These are phyloP conservation scores for Zaprionus ornatus DNA, from an alignment of 1,140 invertebrate species.

Conservation along the genomic window DNA sequence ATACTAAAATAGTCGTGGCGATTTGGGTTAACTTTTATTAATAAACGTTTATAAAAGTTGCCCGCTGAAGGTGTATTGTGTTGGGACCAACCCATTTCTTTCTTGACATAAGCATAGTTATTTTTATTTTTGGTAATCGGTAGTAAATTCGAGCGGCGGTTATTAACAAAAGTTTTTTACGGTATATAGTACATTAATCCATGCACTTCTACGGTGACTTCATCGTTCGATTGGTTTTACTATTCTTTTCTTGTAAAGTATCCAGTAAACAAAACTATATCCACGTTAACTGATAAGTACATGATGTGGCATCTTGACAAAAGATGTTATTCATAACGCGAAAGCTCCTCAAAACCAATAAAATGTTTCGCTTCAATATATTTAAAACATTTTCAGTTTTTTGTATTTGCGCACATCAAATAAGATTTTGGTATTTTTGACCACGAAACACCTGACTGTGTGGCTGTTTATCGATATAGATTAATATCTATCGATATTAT, in stretches of 20 bases:
- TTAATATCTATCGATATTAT: constrained; percentile 6
- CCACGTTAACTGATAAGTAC: neutral
- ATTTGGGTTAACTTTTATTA: too few species aligned
- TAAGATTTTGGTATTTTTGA: constrained; percentile 21
- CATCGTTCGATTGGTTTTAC: too few species aligned
- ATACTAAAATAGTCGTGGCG: too few species aligned
- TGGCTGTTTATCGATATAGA: constrained; percentile 16
- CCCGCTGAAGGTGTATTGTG: too few species aligned
- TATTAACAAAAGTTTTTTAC: too few species aligned
- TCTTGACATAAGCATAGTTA: too few species aligned
- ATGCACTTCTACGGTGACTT: too few species aligned
- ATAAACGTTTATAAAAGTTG: too few species aligned
- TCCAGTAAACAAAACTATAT: neutral
- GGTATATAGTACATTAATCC: too few species aligned
- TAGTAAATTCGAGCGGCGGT: too few species aligned
- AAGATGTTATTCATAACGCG: neutral
- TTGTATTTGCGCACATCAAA: constrained; percentile 11
- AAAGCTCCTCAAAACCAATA: neutral
- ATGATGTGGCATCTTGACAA: neutral
- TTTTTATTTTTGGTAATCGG: too few species aligned
- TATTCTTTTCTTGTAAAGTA: neutral
- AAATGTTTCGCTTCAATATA: neutral
- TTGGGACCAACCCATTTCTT: too few species aligned
- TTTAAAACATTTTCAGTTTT: neutral
- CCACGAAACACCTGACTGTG: neutral